Evolutionary conservation across 2,797 vertebrate genomes (phyloP).

Genomic region (Gephyroberyx darwinii): DNA sequence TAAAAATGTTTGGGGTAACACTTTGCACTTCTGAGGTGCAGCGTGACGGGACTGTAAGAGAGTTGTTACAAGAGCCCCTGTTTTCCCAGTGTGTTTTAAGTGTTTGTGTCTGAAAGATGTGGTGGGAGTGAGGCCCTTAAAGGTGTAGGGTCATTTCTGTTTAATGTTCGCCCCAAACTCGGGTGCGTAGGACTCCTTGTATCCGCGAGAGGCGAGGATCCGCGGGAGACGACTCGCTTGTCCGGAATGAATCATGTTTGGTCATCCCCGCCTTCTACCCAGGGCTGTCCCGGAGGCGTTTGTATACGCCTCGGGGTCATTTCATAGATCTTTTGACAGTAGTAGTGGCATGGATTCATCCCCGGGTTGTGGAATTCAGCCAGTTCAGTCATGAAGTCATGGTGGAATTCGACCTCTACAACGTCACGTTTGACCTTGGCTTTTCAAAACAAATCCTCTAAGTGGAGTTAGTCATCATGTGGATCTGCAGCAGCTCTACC

Average conservation of each 20-base stretch:
- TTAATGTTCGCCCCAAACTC: conserved; percentile 68
- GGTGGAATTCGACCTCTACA: conserved; percentile 59
- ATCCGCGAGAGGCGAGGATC: conserved; percentile 49
- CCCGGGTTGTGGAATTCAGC: conserved; percentile 28
- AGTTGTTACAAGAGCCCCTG: conserved; percentile 37
- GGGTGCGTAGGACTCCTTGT: conserved; percentile 51
- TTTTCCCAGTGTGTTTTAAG: conserved; percentile 53
- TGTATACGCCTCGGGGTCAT: conserved; percentile 26
- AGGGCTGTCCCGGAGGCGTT: conserved; percentile 4
- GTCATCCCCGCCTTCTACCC: conserved; percentile 14
- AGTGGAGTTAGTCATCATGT: conserved; percentile 59
- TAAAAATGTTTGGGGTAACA: conserved; percentile 62
- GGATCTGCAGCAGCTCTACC: conserved; percentile 48
- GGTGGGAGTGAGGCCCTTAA: conserved; percentile 65
- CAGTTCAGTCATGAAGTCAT: conserved; percentile 29
- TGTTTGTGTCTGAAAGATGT: conserved; percentile 56
- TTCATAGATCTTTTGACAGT: conserved; percentile 16
- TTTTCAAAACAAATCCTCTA: conserved; percentile 69
- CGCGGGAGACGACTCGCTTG: conserved; percentile 42
- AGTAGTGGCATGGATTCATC: conserved; percentile 29
- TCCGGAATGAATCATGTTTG: conserved; percentile 47
- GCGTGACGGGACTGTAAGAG: conserved; percentile 42
- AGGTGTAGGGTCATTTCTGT: conserved; percentile 68
- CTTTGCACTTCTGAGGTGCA: conserved; percentile 49
- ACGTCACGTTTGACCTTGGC: conserved; percentile 55